These are phyloP conservation scores for Ariolimax columbianus DNA, from an alignment of 2,888 invertebrate species.

Conservation along the genomic window DNA sequence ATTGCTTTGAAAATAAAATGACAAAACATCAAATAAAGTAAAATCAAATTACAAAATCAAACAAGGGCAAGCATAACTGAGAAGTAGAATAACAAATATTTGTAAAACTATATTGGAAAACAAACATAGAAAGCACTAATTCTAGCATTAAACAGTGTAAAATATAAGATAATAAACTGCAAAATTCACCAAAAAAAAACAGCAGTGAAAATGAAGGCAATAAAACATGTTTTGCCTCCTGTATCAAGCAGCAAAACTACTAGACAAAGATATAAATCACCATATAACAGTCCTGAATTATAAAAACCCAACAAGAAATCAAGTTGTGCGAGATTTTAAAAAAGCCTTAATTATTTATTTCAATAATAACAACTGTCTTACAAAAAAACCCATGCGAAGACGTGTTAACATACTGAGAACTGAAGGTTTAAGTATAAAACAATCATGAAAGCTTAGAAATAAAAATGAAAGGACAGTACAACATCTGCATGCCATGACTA, in stretches of 20 bases:
- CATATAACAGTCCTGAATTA: background rate
- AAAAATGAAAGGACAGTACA: background rate
- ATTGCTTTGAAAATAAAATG: background rate
- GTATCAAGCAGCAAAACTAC: background rate
- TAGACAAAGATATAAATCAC: background rate
- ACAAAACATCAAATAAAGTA: too few relatives aligned
- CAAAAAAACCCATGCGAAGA: too few relatives aligned
- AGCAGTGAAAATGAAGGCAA: background rate
- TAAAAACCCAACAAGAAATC: background rate
- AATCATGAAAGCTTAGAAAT: background rate
- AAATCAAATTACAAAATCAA: background rate
- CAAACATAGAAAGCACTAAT: background rate
- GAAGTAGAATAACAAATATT: background rate
- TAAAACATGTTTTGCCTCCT: background rate
- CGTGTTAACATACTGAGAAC: too few relatives aligned
- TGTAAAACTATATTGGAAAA: background rate
- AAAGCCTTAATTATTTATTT: too few relatives aligned
- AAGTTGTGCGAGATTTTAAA: too few relatives aligned
- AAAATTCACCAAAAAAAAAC: background rate
- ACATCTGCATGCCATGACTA: constrained; percentile 12
- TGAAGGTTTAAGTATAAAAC: background rate
- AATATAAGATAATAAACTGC: background rate
- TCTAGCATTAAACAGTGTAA: background rate
- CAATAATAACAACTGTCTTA: too few relatives aligned
- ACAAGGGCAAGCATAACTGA: background rate